A percentile compares a stretch with the other conserved stretches of the same genome.
These are phyloP conservation scores for Stercorarius parasiticus DNA, from an alignment of 2,113 vertebrate species.

Conservation along the genomic window DNA sequence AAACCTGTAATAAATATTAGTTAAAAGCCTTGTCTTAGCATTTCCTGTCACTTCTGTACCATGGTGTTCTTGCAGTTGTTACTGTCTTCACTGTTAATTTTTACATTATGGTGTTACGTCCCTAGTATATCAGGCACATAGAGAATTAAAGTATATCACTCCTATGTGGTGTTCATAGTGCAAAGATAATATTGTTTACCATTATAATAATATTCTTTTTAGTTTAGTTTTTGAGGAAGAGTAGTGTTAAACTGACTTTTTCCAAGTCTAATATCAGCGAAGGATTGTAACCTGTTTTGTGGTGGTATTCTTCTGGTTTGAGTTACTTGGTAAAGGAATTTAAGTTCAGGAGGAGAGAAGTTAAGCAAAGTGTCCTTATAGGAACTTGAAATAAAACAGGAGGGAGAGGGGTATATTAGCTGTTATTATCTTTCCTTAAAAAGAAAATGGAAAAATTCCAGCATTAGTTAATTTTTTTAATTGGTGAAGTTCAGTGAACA, in stretches of 20 bases:
- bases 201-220: neutral
- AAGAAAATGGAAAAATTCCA: neutral
- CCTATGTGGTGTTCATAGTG: neutral
- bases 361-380: neutral
- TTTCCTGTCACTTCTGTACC: neutral
- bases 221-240: neutral
- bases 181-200: neutral
- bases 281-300: neutral
- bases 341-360: neutral
- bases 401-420: neutral
- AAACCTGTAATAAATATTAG: neutral
- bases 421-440: neutral
- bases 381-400: neutral
- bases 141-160: neutral
- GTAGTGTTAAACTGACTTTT: neutral
- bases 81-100: neutral
- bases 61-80: neutral
- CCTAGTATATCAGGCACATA: neutral
- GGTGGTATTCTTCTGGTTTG: neutral
- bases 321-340: neutral
- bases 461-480: neutral
- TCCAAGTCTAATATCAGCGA: neutral
- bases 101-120: neutral
- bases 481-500: neutral
- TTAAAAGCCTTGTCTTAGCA: neutral